Conservation (phyloP, 2,113 vertebrate species). For the Microcebus griseorufus region DNA sequence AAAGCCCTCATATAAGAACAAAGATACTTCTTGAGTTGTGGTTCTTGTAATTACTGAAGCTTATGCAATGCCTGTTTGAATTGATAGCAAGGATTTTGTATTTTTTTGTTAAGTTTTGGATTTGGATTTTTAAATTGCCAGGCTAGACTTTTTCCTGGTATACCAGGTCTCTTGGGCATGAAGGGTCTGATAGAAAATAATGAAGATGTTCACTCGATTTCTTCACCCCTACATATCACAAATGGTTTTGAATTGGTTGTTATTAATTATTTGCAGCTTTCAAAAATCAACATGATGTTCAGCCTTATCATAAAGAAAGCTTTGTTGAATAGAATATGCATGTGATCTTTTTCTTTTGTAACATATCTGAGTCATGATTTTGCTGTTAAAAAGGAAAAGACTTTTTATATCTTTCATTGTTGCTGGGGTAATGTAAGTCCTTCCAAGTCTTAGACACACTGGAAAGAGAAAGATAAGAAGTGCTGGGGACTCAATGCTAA, state of each 20-base stretch:
- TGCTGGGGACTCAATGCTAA: neutral
- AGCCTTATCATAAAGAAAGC: neutral
- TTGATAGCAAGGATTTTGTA: neutral
- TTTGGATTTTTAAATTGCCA: neutral
- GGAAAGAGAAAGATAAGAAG: neutral
- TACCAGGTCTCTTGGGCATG: neutral
- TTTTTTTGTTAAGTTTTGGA: neutral
- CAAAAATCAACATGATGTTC: neutral
- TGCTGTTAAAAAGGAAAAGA: neutral
- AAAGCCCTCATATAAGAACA: neutral
- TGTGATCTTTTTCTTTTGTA: neutral
- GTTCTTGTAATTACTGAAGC: neutral
- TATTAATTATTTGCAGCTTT: neutral
- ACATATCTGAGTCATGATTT: neutral
- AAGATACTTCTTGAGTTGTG: neutral
- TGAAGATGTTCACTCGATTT: neutral
- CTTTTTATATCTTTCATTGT: neutral
- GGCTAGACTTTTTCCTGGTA: neutral
- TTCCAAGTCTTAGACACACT: neutral
- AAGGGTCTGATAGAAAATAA: neutral
- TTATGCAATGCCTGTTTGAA: neutral
- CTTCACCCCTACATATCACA: neutral
- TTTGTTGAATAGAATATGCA: neutral
- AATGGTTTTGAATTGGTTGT: neutral
- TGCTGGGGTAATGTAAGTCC: neutral